Base-by-base conservation (phyloP, 1,140 invertebrate species). In the Orius laevigatus region DNA sequence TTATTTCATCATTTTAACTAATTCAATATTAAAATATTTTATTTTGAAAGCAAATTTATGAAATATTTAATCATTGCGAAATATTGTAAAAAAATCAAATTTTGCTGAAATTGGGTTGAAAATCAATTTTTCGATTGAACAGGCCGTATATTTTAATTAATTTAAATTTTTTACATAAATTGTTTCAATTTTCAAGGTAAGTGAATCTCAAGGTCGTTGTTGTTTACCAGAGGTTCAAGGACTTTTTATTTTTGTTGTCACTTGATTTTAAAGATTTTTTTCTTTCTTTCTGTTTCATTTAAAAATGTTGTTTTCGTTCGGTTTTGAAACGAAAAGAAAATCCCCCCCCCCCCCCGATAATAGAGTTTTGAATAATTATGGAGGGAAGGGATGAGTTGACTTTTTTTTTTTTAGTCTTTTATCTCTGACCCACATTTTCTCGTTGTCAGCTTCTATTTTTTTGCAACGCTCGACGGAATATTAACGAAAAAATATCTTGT, bases 211-310 rank as follows among this genome's bases (percentile, higher is more conserved):
- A 54, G 53, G 53, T 51, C 53, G 35, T 36, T 50, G 41, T 48
- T 54, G 53, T 54, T 54, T 54, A 54, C 53, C 47, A 36, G 44
- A 25, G 46, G 53, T 54, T 54, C 53, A 54, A 54, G 53, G 53
- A 16, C 48, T 42, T 48, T 14, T 48, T 52, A 48, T 52, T 52
- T 43, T 52, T 51, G 38, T 46, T 46, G 42, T 39, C 19, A 42
- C 15, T 12, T 35, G 39, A 14, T 16, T 38, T 16, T 16, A 3
- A 38, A 14, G n/a, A 12, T 38, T 38, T 16, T 3, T 51, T 32
- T 40, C 31, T 39, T n/a, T 51, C n/a, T 52, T 52, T 32, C 34
- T 34, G 45, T 53, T 46, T 3, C 12, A 46, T 54, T 41, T 38
- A 36, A 47, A 38, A n/a, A 15, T 38, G 32, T 33, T 34, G 20